Evolutionary conservation across 2,797 vertebrate species (phyloP).

Genomic region (Gadopsis bispinosus): DNA sequence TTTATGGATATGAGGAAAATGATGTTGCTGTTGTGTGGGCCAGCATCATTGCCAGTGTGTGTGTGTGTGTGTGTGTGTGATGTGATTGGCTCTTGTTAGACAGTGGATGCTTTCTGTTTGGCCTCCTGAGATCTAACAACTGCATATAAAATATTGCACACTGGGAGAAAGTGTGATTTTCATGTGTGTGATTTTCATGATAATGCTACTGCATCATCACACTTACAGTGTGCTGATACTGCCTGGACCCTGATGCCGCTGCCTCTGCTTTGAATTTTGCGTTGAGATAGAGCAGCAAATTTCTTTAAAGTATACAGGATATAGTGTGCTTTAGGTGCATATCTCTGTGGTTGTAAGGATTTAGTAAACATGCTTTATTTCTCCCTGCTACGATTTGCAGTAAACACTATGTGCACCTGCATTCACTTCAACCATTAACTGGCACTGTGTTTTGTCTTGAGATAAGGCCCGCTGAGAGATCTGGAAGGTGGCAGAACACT

Average conservation of each 20-base stretch:
- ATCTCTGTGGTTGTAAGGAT: constrained; percentile 49
- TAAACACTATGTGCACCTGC: constrained; percentile 61
- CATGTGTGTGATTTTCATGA: neutral
- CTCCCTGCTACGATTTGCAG: constrained; percentile 28
- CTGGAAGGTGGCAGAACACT: constrained; percentile 64
- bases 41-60: constrained; percentile 38
- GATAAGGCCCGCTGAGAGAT: constrained; percentile 75
- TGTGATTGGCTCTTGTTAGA: constrained; percentile 43
- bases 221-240: neutral
- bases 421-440: constrained; percentile 64
- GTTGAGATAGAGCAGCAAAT: constrained; percentile 14
- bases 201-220: constrained; percentile 1
- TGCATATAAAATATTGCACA: constrained; percentile 4
- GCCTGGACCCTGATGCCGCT: neutral
- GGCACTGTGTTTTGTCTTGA: constrained; percentile 53
- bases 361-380: constrained; percentile 45
- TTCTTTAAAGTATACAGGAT: constrained; percentile 32
- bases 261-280: constrained; percentile 10
- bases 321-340: constrained; percentile 9
- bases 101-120: constrained; percentile 34
- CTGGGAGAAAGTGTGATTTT: neutral
- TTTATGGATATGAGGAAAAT: constrained; percentile 81
- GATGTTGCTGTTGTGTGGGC: constrained; percentile 59
- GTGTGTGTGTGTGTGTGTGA: neutral
- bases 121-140: constrained; percentile 13